Conservation (phyloP, 2,113 vertebrate genomes). For the Collichthys lucidus region DNA sequence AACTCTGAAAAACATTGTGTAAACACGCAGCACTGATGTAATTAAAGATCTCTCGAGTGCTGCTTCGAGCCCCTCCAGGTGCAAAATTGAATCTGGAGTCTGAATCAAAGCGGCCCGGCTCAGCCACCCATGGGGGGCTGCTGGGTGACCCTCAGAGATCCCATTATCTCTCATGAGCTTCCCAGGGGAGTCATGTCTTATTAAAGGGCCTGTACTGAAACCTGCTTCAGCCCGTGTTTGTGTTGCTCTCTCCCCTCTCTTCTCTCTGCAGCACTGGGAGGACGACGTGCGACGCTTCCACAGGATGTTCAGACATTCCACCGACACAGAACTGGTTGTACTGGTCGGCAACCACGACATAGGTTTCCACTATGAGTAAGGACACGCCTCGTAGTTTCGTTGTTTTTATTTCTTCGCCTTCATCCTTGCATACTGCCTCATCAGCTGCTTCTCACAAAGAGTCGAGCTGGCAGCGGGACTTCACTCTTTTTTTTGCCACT, state of each 20-base stretch:
- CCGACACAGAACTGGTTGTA: constrained; percentile 87
- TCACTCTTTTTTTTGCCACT: neutral
- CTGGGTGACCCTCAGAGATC: constrained; percentile 41
- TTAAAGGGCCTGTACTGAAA: neutral
- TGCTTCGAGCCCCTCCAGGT: constrained; percentile 2
- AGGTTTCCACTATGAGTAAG: constrained; percentile 94
- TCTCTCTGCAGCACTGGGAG: constrained; percentile 87
- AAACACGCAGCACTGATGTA: constrained; percentile 25
- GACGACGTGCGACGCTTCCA: constrained; percentile 89
- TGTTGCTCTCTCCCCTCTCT: constrained; percentile 16
- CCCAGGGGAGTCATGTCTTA: constrained; percentile 1
- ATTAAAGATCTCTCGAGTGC: constrained; percentile 46
- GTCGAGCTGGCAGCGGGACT: neutral
- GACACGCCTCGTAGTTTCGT: neutral
- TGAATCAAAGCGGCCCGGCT: constrained; percentile 19
- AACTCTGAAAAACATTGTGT: neutral
- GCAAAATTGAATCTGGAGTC: constrained; percentile 24
- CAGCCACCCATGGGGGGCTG: constrained; percentile 10
- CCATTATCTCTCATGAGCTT: constrained; percentile 36
- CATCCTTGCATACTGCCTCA: neutral
- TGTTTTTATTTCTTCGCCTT: neutral
- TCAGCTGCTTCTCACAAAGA: neutral
- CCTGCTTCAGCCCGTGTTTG: constrained; percentile 23
- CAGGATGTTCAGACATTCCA: constrained; percentile 87
- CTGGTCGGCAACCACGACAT: constrained; percentile 93